Evolutionary conservation across 2,113 vertebrate genomes (phyloP), one percentile per base, ranked within the genome.

Genomic region (Corapipo altera): DNA sequence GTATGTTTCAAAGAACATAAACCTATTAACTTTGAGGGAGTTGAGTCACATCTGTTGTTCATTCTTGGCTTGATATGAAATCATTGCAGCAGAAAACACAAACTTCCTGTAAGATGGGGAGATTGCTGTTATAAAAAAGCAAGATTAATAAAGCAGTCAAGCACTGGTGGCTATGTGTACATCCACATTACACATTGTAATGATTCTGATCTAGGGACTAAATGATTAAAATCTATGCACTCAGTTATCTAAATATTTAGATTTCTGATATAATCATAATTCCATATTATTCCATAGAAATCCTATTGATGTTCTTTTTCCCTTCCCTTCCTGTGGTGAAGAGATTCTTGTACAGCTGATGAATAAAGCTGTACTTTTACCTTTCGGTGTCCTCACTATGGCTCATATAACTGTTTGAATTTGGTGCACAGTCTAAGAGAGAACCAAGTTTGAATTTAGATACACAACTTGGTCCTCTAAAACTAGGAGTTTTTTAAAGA

Each of bases 61-160:
- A 59, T 81, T 90, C 35, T 88, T 75, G 59, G 24, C 41, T 93
- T 70, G 39, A 44, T 81, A 67, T 17, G 35, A 86, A 93, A 64
- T 86, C 19, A n/a, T 52, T 80, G 35, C 55, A 39, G 59, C 26
- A 67, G 52, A 65, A 89, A 89, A 78, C 26, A 80, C 3, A 6
- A 35, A 12, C 19, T 84, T 74, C 72, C 44, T 59, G 2, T 64
- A 52, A 73, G 7, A 46, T 7, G 15, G 26, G 46, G 33, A 89
- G 64, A 91, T 59, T 76, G 19, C 23, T 85, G 51, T 73, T 82
- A 44, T 5, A 30, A n/a, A 92, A 82, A n/a, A 4, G 7, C 1
- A 33, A 67, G 35, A 64, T 89, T 78, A 94, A 77, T 89, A 91
- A 96, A 95, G 32, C 22, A 41, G 58, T 85, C 27, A 82, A 85